Percentiles rank a stretch among this genome's conserved stretches.
phyloP scores from a whole-genome alignment of 2,113 vertebrate species.

The Desmodus rotundus region DNA sequence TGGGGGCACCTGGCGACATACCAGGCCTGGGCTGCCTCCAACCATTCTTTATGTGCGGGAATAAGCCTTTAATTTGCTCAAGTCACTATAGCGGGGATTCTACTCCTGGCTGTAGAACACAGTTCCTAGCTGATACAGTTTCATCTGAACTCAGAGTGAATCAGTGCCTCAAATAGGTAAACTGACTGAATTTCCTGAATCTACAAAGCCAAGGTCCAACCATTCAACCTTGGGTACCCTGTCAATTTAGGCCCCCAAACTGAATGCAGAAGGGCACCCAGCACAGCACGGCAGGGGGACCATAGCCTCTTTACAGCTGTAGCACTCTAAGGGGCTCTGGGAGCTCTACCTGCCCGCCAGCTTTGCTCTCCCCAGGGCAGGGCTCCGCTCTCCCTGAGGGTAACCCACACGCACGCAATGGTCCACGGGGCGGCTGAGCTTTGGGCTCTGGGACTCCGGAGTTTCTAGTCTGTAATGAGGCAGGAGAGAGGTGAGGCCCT shows the following conservation, averaged over 20 bases:
- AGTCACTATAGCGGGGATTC: background rate
- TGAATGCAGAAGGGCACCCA: no score
- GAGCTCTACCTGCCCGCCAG: background rate
- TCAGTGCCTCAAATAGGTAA: background rate
- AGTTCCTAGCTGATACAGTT: background rate
- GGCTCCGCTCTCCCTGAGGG: background rate
- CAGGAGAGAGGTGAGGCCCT: background rate
- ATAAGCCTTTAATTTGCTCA: background rate
- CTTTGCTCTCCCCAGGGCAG: background rate
- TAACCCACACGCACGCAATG: rapidly evolving
- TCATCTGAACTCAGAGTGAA: background rate
- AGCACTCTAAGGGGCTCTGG: background rate
- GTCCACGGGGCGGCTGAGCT: no score
- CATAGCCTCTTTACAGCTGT: no score
- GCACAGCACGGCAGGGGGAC: background rate
- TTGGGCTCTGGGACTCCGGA: background rate
- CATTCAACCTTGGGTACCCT: background rate
- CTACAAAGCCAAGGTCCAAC: background rate
- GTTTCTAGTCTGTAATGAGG: background rate
- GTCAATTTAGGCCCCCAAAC: background rate
- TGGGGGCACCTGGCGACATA: background rate
- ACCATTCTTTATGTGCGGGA: background rate
- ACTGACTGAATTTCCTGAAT: background rate
- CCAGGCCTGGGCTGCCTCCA: background rate
- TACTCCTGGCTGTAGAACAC: background rate